Conservation (phyloP, 2,888 invertebrate species). For the Zhengitettix transpicula region DNA sequence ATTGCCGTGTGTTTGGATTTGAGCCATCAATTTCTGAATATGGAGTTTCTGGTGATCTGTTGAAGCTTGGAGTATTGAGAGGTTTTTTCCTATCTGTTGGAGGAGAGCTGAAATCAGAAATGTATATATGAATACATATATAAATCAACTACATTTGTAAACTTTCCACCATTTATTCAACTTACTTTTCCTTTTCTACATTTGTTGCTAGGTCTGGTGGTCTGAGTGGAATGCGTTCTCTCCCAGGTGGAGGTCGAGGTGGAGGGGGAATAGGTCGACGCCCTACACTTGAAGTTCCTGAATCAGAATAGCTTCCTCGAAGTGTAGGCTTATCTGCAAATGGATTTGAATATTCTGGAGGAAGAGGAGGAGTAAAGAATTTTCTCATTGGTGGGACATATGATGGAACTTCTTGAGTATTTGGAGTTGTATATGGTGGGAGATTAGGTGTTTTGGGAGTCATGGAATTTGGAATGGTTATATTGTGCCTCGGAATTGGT, state of each 20-base stretch:
- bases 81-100: constrained; percentile 13
- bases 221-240: constrained; percentile 68
- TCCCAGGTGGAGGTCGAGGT: constrained; percentile 54
- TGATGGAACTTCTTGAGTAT: constrained; percentile 39
- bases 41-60: constrained; percentile 10
- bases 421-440: constrained; percentile 10
- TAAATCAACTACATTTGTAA: neutral
- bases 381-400: constrained; percentile 62
- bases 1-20: constrained; percentile 15
- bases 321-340: constrained; percentile 81
- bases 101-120: constrained; percentile 3
- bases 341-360: constrained; percentile 68
- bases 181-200: constrained; percentile 2
- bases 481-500: constrained; percentile 12
- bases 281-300: constrained; percentile 13
- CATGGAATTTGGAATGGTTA: constrained; percentile 7
- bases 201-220: constrained; percentile 34
- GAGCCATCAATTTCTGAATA: constrained; percentile 12
- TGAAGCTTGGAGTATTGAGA: constrained; percentile 14
- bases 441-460: constrained; percentile 11
- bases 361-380: constrained; percentile 68
- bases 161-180: too few species aligned
- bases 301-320: constrained; percentile 48
- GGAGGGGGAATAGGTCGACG: constrained; percentile 70
- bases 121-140: neutral